Percentiles rank a stretch among this genome's conserved stretches.
These are phyloP conservation scores for Allygus modestus DNA, from an alignment of 2,888 invertebrate species.

Conservation along the genomic window DNA sequence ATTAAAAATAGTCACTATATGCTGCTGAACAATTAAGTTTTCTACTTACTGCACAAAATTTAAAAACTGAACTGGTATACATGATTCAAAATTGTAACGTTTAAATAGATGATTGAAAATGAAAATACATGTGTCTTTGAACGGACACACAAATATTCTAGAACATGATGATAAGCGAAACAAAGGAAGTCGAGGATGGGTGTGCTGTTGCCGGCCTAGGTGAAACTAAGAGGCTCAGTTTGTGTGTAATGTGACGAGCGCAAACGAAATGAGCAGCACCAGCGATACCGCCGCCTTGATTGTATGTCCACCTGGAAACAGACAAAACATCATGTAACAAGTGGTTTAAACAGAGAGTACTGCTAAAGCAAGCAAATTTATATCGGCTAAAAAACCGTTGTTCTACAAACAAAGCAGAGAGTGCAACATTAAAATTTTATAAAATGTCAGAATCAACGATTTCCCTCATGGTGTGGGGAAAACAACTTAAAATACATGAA, in stretches of 20 bases:
- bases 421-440: too few species aligned
- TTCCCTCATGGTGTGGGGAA: too few species aligned
- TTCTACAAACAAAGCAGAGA: too few species aligned
- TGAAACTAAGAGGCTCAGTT: slow-evolving; percentile 27
- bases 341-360: too few species aligned
- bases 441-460: too few species aligned
- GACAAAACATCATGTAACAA: not conserved
- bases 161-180: slow-evolving; percentile 24
- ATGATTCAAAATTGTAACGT: slow-evolving; percentile 23
- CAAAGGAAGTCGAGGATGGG: slow-evolving; percentile 12
- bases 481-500: too few species aligned
- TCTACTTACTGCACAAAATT: slow-evolving; percentile 18
- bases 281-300: slow-evolving; percentile 12
- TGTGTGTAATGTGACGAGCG: slow-evolving; percentile 26
- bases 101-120: slow-evolving; percentile 18
- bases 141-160: slow-evolving; percentile 14
- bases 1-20: slow-evolving; percentile 44
- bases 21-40: not conserved
- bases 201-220: slow-evolving; percentile 10
- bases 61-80: not conserved
- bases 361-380: too few species aligned
- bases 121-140: not conserved
- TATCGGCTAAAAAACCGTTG: too few species aligned
- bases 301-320: slow-evolving; percentile 23
- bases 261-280: slow-evolving; percentile 21